These are phyloP conservation scores for Andrena dorsata DNA, from an alignment of 2,888 invertebrate genomes.

Conservation along the genomic window DNA sequence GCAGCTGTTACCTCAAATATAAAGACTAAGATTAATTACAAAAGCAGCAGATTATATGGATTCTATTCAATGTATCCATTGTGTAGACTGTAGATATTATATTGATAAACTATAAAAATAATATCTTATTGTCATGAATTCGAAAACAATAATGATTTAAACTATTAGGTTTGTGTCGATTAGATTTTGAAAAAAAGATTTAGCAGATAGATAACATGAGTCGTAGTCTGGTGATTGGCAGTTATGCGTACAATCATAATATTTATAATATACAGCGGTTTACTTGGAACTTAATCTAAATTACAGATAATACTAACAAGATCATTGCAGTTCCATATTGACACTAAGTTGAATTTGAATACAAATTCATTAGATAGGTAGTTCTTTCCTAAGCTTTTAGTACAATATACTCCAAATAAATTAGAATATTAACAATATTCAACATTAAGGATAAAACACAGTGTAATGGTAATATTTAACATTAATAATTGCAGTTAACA, in stretches of 20 bases:
- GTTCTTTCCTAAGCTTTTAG: neutral
- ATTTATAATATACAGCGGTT: conserved; percentile 24
- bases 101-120: conserved; percentile 26
- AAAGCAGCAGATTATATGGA: conserved; percentile 26
- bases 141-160: conserved; percentile 33
- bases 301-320: conserved; percentile 40
- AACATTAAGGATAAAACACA: neutral
- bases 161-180: conserved; percentile 22
- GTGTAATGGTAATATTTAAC: neutral
- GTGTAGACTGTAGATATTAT: conserved; percentile 19
- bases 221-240: conserved; percentile 52
- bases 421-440: conserved; percentile 6
- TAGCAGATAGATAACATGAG: conserved; percentile 20
- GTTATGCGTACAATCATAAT: conserved; percentile 44
- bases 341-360: conserved; percentile 50
- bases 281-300: conserved; percentile 43
- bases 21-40: conserved; percentile 15
- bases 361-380: conserved; percentile 3
- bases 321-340: conserved; percentile 55
- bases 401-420: neutral
- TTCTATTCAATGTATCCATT: conserved; percentile 19
- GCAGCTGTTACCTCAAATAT: conserved; percentile 13
- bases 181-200: conserved; percentile 19
- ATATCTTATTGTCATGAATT: conserved; percentile 60
- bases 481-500: conserved; percentile 9